Evolutionary conservation across 2,797 vertebrate genomes (phyloP).

Genomic region (Notolepis coatsorum): DNA sequence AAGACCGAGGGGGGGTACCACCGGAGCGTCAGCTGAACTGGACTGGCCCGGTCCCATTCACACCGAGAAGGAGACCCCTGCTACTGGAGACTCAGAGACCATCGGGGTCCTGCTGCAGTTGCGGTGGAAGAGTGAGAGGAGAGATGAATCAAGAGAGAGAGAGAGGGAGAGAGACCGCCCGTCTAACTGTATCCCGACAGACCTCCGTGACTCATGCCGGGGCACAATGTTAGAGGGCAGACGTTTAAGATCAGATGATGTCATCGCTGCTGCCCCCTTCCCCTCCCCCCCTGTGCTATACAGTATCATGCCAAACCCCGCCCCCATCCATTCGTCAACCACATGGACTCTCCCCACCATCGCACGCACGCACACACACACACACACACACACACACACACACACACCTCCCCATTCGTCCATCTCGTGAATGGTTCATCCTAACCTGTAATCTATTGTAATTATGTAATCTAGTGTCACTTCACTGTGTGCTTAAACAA

Average conservation of each 20-base stretch:
- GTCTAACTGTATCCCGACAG: conserved; percentile 19
- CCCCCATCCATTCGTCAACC: background rate
- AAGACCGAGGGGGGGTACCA: conserved; percentile 36
- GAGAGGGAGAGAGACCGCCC: background rate
- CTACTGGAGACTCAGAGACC: conserved; percentile 18
- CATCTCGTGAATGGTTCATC: conserved; percentile 66
- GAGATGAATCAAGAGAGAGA: background rate
- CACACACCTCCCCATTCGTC: conserved; percentile 22
- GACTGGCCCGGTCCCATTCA: conserved; percentile 40
- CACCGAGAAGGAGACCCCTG: conserved; percentile 47
- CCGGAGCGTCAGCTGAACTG: conserved; percentile 34
- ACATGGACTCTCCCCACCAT: background rate
- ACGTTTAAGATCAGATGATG: conserved; percentile 51
- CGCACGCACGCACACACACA: background rate
- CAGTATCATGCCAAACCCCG: conserved; percentile 39
- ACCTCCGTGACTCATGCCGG: conserved; percentile 16
- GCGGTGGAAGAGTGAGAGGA: background rate
- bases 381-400: background rate
- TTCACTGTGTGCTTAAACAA: conserved; percentile 66
- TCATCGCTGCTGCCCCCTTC: conserved; percentile 54
- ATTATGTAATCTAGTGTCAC: conserved; percentile 74
- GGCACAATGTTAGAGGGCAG: conserved; percentile 8
- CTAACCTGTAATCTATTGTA: conserved; percentile 69
- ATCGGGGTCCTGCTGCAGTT: background rate
- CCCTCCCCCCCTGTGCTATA: conserved; percentile 47